A percentile compares a stretch with the other conserved stretches of the same genome.
These are phyloP conservation scores for Ormia ochracea DNA, from an alignment of 2,888 invertebrate species.

Conservation along the genomic window DNA sequence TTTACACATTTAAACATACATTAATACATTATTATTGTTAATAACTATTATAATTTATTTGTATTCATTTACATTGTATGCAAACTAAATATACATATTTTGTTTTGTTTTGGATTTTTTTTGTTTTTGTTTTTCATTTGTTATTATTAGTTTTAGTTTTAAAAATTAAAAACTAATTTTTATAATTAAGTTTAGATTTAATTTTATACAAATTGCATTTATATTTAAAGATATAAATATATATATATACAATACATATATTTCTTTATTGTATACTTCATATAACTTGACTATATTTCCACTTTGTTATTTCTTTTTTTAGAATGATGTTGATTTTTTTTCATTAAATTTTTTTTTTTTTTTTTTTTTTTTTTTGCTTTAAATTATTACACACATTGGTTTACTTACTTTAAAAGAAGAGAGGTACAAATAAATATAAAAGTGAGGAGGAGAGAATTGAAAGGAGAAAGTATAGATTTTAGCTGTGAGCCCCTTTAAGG, in stretches of 20 bases:
- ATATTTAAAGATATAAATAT: conserved; percentile 13
- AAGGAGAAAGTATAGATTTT: not conserved
- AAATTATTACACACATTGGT: conserved; percentile 59
- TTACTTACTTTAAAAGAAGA: conserved; percentile 35
- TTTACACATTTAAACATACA: conserved; percentile 66
- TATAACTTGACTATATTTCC: conserved; percentile 64
- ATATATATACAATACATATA: too few relatives aligned
- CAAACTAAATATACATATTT: conserved; percentile 57
- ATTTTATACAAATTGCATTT: conserved; percentile 61
- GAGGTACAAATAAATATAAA: too few relatives aligned
- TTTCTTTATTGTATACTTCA: conserved; percentile 35
- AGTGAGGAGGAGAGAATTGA: not conserved
- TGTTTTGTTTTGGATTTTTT: conserved; percentile 42
- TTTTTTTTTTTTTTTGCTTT: conserved; percentile 36
- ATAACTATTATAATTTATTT: conserved; percentile 62
- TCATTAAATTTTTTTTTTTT: conserved; percentile 47
- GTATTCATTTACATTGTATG: conserved; percentile 61
- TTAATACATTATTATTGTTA: conserved; percentile 63
- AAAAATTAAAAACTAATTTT: conserved; percentile 61
- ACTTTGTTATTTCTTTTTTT: conserved; percentile 48
- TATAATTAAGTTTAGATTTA: conserved; percentile 60
- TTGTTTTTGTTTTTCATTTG: not conserved
- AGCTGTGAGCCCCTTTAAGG: too few relatives aligned
- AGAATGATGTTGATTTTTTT: conserved; percentile 47
- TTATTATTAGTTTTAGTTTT: conserved; percentile 53